Conservation (phyloP, 2,888 invertebrate species). For the Drosophila prostipennis region DNA sequence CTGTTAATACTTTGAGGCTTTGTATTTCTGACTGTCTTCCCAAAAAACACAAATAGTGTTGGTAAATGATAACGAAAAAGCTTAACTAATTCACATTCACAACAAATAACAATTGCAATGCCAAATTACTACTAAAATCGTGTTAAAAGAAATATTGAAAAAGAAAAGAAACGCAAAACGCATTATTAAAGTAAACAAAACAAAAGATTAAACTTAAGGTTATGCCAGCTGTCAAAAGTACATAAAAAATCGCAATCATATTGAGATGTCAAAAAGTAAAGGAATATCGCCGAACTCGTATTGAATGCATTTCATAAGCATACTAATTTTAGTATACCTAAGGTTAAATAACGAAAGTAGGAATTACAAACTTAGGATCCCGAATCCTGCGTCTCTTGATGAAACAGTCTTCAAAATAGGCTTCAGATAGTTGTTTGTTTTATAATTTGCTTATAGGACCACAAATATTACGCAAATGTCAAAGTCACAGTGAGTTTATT, state of each 20-base stretch:
- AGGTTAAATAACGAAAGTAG: conserved; percentile 25
- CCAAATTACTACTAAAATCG: conserved; percentile 39
- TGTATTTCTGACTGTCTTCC: conserved; percentile 71
- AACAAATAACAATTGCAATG: conserved; percentile 19
- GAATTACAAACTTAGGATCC: conserved; percentile 11
- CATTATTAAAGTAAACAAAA: conserved; percentile 3
- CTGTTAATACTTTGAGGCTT: conserved; percentile 38
- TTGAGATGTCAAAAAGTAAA: conserved; percentile 8
- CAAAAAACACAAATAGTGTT: conserved; percentile 32
- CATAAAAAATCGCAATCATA: conserved; percentile 27
- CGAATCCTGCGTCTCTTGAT: conserved; percentile 11
- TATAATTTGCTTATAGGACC: conserved; percentile 23
- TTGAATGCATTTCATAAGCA: conserved; percentile 42
- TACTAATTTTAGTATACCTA: conserved; percentile 32
- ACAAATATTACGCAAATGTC: conserved; percentile 63
- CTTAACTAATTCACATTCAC: conserved; percentile 29
- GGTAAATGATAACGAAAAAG: conserved; percentile 18
- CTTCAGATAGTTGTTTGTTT: conserved; percentile 3
- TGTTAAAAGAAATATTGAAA: conserved; percentile 4
- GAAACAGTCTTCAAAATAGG: conserved; percentile 7
- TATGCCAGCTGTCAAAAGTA: conserved; percentile 38
- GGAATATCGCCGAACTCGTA: conserved; percentile 30
- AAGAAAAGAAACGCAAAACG: neutral
- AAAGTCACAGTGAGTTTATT: conserved; percentile 65
- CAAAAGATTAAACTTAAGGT: conserved; percentile 15